phyloP scores from a whole-genome alignment of 1,140 invertebrate genomes.

The Lepidotrigona ventralis region DNA sequence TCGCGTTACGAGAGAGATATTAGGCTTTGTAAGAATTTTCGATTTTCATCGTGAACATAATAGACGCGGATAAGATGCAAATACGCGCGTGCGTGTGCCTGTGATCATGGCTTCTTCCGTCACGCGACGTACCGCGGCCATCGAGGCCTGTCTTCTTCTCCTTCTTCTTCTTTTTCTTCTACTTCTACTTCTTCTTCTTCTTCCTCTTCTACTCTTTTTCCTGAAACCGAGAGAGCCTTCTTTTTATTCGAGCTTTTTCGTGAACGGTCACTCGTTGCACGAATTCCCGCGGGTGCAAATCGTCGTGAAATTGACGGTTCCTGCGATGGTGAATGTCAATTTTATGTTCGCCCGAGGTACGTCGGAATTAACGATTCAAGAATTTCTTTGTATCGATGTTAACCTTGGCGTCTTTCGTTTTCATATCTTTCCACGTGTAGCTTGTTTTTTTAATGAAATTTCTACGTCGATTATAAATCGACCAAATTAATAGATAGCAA shows the following conservation, averaged over 20 bases:
- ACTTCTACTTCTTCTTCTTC: slow-evolving; percentile 13
- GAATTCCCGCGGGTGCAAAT: slow-evolving; percentile 61
- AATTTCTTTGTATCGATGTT: slow-evolving; percentile 4
- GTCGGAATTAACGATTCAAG: slow-evolving; percentile 19
- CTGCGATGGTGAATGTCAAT: slow-evolving; percentile 30
- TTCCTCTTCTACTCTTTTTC: slow-evolving; percentile 8
- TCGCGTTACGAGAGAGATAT: slow-evolving; percentile 1
- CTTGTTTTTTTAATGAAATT: background rate
- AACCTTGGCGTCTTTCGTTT: background rate
- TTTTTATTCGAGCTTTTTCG: slow-evolving; percentile 43
- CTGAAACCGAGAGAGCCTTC: slow-evolving; percentile 2
- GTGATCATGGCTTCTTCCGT: slow-evolving; percentile 53
- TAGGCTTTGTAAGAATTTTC: background rate
- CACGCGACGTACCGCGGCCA: slow-evolving; percentile 58
- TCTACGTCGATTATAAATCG: background rate
- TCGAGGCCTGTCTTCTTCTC: slow-evolving; percentile 17
- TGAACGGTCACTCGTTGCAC: slow-evolving; percentile 58
- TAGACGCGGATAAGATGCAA: slow-evolving; percentile 51
- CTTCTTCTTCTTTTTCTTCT: slow-evolving; percentile 3
- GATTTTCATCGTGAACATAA: background rate
- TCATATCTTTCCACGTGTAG: background rate
- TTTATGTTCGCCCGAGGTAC: slow-evolving; percentile 22
- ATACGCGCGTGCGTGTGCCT: slow-evolving; percentile 51
- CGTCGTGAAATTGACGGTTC: slow-evolving; percentile 58
- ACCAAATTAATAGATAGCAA: background rate